These are phyloP conservation scores for Liparis tanakae DNA, from an alignment of 2,797 vertebrate species.

Conservation along the genomic window DNA sequence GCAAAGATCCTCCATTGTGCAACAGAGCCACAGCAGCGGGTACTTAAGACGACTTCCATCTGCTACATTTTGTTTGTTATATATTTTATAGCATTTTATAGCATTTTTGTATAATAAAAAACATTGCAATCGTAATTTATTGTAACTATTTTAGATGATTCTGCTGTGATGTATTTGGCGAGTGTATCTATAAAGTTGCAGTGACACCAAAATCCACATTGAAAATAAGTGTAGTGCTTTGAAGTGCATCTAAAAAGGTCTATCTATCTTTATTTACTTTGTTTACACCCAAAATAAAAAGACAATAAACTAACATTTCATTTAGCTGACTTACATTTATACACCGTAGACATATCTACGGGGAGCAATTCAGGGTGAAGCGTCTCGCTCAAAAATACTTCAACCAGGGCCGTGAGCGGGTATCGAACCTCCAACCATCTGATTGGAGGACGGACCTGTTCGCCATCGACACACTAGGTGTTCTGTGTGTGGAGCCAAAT, in stretches of 20 bases:
- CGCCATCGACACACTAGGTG: conserved; percentile 5
- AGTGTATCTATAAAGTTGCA: neutral
- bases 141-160: neutral
- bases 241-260: neutral
- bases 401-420: too few species aligned
- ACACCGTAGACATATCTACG: too few species aligned
- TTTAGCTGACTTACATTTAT: too few species aligned
- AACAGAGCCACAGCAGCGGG: neutral
- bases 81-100: neutral
- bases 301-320: neutral
- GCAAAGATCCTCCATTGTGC: neutral
- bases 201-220: neutral
- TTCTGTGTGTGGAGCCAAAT: conserved; percentile 54
- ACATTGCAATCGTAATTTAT: neutral
- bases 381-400: too few species aligned
- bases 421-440: too few species aligned
- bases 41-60: neutral
- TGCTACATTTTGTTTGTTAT: neutral
- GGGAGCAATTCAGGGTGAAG: too few species aligned
- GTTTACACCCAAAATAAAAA: neutral
- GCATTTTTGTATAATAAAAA: neutral
- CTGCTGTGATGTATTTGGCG: neutral
- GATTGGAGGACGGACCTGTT: too few species aligned
- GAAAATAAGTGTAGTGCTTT: too few species aligned
- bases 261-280: too few species aligned